Percentiles rank a stretch among this genome's conserved stretches.
These are phyloP conservation scores for Synergus gifuensis DNA, from an alignment of 2,888 invertebrate species.

Conservation along the genomic window DNA sequence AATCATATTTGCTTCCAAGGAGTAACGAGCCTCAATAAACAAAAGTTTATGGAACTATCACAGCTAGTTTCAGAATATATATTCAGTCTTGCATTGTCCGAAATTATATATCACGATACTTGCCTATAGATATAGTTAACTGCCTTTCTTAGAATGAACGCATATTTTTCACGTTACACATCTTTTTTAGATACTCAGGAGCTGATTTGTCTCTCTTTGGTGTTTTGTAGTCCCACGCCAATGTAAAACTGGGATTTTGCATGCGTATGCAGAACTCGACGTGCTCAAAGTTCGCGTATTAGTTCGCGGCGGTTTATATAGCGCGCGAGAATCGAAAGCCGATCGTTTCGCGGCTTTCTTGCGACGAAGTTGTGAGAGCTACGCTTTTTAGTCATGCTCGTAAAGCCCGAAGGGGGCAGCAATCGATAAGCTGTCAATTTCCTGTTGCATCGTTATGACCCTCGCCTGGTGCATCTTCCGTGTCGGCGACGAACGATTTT, in stretches of 20 bases:
- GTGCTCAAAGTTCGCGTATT: slow-evolving; percentile 18
- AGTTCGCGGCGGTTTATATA: slow-evolving; percentile 24
- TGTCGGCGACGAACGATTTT: slow-evolving; percentile 23
- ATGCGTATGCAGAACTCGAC: not conserved
- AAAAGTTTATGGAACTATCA: no score
- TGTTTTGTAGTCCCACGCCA: slow-evolving; percentile 1
- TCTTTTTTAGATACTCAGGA: no score
- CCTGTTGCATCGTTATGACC: slow-evolving; percentile 40
- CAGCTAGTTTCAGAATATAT: no score
- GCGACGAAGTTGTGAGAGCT: slow-evolving; percentile 7
- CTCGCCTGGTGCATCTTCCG: slow-evolving; percentile 3
- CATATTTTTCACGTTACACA: no score
- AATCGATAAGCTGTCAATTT: slow-evolving; percentile 41
- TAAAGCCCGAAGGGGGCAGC: slow-evolving; percentile 22
- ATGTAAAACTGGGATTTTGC: not conserved
- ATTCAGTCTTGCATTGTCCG: no score
- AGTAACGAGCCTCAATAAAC: no score
- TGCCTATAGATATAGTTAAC: no score
- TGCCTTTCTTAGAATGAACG: no score
- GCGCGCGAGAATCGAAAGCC: slow-evolving; percentile 32
- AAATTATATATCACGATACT: no score
- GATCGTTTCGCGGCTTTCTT: slow-evolving; percentile 36
- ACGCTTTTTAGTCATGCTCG: slow-evolving; percentile 21
- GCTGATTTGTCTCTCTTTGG: not conserved
- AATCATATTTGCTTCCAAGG: no score